Evolutionary conservation across 2,113 vertebrate species (phyloP), one percentile per base, ranked within the genome.

Genomic region (Serinus canaria): DNA sequence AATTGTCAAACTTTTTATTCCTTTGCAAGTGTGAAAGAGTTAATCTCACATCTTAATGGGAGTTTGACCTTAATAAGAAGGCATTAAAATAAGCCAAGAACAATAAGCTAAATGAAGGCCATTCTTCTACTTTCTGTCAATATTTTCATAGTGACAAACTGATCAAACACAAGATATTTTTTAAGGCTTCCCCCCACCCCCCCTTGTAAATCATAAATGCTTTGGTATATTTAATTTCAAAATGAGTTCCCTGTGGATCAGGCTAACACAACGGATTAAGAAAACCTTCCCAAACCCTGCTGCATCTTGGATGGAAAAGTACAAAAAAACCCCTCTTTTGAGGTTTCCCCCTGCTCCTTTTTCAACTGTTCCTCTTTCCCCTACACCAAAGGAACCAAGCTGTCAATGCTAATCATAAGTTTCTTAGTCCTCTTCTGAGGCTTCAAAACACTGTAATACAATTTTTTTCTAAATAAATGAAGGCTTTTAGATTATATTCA

Each of bases 91-190:
- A 93, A 67, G 88, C 93, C 92, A 95, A 96, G 19, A 96, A 95
- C 78, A 97, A 96, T 81, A 96, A 94, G 68, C 88, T 84, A 93
- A 94, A 92, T 72, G 92, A 95, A 96, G 56, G 75, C 78, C 91
- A 94, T 96, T 97, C 80, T 94, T 95, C 73, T 64, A 92, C 72
- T 63, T 95, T 96, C 83, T 92, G 94, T 92, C 96, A 97, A 89
- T 97, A 95, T 96, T 97, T 96, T 96, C 88, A 86, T 31, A 95
- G 75, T 0, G 13, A 93, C 90, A 91, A 95, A 97, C 43, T 92
- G 80, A 96, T 97, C 89, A 95, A 97, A 97, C 53, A 46, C 27
- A 59, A 89, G 83, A 75, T 93, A 83, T 62, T 91, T 92, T 89
- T 83, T 58, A 87, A 62, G 73, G 66, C 17, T 95, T 27, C 9